Conservation (phyloP, 2,888 invertebrate genomes). For the Tetanocera ferruginea region DNA sequence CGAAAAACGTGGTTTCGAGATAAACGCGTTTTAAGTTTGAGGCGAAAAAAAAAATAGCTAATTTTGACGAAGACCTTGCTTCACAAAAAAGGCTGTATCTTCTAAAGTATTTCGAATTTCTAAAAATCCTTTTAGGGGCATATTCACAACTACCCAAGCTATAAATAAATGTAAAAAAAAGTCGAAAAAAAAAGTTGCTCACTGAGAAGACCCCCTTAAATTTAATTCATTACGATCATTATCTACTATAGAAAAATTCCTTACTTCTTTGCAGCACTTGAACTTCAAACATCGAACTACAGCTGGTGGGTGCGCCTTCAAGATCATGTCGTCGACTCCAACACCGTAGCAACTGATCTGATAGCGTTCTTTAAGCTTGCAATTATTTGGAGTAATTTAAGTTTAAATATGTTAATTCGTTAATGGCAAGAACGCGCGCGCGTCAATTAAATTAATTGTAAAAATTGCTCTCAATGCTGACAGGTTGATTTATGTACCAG, state of each 20-base stretch:
- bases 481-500: conserved; percentile 1
- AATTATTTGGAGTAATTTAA: conserved; percentile 25
- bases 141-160: too few species aligned
- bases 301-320: conserved; percentile 23
- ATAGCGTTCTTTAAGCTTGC: neutral
- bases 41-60: too few species aligned
- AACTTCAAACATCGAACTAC: neutral
- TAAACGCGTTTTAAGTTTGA: too few species aligned
- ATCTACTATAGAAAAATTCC: neutral
- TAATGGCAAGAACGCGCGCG: conserved; percentile 6
- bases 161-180: too few species aligned
- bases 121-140: too few species aligned
- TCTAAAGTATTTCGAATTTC: too few species aligned
- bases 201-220: too few species aligned
- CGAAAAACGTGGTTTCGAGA: too few species aligned
- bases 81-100: too few species aligned
- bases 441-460: conserved; percentile 33
- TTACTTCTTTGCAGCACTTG: neutral
- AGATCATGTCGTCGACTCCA: neutral
- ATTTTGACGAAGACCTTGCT: too few species aligned
- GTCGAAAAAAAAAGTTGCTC: too few species aligned
- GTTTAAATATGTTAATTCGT: conserved; percentile 33
- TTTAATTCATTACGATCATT: neutral
- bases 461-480: conserved; percentile 24
- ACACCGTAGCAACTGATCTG: neutral